Conservation (phyloP, 2,888 invertebrate species). For the Cabera pusaria region DNA sequence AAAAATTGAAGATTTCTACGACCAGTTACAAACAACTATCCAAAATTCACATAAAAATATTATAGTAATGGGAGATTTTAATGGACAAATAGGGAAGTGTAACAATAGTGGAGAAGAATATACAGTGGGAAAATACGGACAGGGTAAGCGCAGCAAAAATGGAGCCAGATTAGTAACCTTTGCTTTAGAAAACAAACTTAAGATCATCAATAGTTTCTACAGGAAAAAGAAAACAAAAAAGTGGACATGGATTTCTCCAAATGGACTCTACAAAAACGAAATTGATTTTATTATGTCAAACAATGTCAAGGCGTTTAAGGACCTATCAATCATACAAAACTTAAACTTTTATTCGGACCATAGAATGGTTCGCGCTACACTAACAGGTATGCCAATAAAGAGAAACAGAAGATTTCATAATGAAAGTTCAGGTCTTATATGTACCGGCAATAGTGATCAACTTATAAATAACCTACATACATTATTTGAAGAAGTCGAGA, state of each 20-base stretch:
- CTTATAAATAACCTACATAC: no score
- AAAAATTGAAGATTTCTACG: conserved; percentile 1
- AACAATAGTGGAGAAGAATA: not conserved
- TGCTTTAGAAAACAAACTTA: conserved; percentile 1
- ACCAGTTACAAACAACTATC: not conserved
- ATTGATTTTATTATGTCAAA: conserved; percentile 3
- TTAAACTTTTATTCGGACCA: conserved; percentile 5
- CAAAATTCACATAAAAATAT: not conserved
- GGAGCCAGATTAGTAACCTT: conserved; percentile 1
- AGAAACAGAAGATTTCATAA: no score
- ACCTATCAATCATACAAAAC: not conserved
- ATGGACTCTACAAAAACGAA: conserved; percentile 3
- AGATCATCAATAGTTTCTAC: conserved; percentile 1
- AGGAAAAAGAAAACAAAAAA: not conserved
- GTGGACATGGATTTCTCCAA: conserved; percentile 4
- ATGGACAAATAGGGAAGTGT: conserved; percentile 1
- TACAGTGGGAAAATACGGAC: conserved; percentile 1
- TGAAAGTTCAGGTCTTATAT: no score
- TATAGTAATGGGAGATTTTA: not conserved
- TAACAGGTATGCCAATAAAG: not conserved
- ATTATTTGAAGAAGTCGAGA: no score
- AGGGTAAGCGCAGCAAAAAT: conserved; percentile 1
- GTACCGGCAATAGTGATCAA: no score
- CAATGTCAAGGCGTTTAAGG: not conserved
- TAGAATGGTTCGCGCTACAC: conserved; percentile 3